A percentile compares a stretch with the other conserved stretches of the same genome.
These are phyloP conservation scores for Trilocha varians DNA, from an alignment of 2,888 invertebrate genomes.

Conservation along the genomic window DNA sequence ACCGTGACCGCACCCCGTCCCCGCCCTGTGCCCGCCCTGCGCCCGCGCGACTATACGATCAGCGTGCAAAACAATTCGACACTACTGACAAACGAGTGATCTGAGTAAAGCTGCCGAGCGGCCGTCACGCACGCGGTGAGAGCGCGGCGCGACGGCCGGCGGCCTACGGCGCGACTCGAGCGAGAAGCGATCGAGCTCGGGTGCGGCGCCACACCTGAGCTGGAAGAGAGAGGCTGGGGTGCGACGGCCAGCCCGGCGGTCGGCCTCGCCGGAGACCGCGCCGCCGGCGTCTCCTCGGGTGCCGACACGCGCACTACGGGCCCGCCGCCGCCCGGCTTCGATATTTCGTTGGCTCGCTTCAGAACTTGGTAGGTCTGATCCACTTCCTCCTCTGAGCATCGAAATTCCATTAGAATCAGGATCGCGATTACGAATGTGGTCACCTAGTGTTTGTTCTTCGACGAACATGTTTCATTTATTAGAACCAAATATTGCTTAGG, in stretches of 20 bases:
- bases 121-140: constrained; percentile 23
- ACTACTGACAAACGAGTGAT: constrained; percentile 68
- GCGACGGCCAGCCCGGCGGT: constrained; percentile 75
- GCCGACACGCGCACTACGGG: constrained; percentile 63
- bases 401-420: constrained; percentile 53
- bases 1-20: constrained; percentile 58
- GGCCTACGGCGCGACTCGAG: constrained; percentile 56
- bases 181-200: constrained; percentile 56
- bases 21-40: constrained; percentile 57
- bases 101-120: constrained; percentile 53
- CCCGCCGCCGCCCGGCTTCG: constrained; percentile 71
- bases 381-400: constrained; percentile 79
- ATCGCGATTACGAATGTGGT: constrained; percentile 19
- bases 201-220: constrained; percentile 77
- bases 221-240: constrained; percentile 78
- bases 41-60: constrained; percentile 57
- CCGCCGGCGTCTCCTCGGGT: constrained; percentile 48
- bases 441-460: constrained; percentile 5
- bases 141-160: constrained; percentile 30
- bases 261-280: constrained; percentile 64
- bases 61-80: constrained; percentile 64
- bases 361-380: constrained; percentile 96
- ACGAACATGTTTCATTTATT: constrained; percentile 18
- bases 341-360: constrained; percentile 94
- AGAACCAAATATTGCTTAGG: constrained; percentile 5